Conservation (phyloP, 2,113 vertebrate genomes). For the Pithys albifrons region DNA sequence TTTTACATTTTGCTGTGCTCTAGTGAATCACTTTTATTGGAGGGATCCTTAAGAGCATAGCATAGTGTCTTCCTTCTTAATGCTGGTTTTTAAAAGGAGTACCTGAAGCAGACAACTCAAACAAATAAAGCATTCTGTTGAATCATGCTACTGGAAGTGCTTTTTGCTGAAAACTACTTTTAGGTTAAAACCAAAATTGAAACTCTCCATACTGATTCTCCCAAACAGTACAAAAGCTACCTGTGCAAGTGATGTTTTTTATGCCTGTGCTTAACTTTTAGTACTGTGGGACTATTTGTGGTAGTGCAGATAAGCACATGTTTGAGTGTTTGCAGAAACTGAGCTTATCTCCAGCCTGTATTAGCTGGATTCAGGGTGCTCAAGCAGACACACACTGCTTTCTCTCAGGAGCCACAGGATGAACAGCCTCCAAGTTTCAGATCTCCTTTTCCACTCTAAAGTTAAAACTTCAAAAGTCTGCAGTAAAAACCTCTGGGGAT, state of each 20-base stretch:
- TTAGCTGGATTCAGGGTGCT: slow-evolving; percentile 7
- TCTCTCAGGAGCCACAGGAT: neutral
- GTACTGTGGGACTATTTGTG: neutral
- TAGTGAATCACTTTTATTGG: neutral
- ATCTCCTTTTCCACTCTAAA: slow-evolving; percentile 44
- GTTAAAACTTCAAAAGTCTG: slow-evolving; percentile 50
- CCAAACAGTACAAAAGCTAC: neutral
- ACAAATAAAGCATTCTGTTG: neutral
- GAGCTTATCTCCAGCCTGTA: neutral
- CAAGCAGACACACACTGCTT: neutral
- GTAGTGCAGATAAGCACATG: slow-evolving; percentile 15
- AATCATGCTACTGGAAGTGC: neutral
- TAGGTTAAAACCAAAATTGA: neutral
- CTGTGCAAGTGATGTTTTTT: neutral
- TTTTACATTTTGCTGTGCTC: neutral
- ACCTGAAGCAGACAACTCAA: neutral
- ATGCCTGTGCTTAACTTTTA: neutral
- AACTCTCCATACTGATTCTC: neutral
- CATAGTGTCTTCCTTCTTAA: neutral
- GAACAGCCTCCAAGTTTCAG: slow-evolving; percentile 19
- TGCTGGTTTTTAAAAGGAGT: neutral
- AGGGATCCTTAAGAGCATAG: neutral
- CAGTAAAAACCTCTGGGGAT: slow-evolving; percentile 41
- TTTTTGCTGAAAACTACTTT: neutral
- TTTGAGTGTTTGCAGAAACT: slow-evolving; percentile 44